phyloP scores from a whole-genome alignment of 2,888 invertebrate species.

The Athripsodes cinereus region DNA sequence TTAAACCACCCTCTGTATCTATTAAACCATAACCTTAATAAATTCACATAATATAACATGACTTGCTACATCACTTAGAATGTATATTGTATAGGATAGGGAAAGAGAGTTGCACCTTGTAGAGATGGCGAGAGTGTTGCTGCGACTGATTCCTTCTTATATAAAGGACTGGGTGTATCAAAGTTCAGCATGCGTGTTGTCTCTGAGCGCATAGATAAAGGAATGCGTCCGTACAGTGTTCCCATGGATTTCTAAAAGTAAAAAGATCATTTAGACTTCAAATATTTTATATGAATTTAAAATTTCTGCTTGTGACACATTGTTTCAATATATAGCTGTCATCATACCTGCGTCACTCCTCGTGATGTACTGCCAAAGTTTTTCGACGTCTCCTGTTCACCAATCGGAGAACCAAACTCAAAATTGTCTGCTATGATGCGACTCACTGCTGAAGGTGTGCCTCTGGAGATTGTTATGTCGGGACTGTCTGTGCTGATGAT shows the following conservation, averaged over 20 bases:
- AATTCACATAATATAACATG: too few species aligned
- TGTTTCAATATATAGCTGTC: too few species aligned
- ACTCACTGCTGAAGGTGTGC: slow-evolving; percentile 3
- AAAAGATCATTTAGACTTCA: too few species aligned
- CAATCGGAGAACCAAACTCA: slow-evolving; percentile 43
- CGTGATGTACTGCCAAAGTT: slow-evolving; percentile 29
- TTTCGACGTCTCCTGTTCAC: slow-evolving; percentile 43
- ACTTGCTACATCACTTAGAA: too few species aligned
- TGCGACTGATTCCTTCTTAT: neutral
- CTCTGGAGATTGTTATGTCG: slow-evolving; percentile 32
- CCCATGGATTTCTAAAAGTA: neutral
- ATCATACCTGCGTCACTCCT: too few species aligned
- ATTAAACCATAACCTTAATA: too few species aligned
- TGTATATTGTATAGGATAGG: too few species aligned
- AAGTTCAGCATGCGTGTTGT: slow-evolving; percentile 43
- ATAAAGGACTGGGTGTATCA: slow-evolving; percentile 29
- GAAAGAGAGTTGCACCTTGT: too few species aligned
- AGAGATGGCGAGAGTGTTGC: neutral
- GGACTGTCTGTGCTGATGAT: slow-evolving; percentile 49
- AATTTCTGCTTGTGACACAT: too few species aligned
- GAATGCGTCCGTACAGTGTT: neutral
- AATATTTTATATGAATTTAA: too few species aligned
- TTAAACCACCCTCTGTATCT: too few species aligned
- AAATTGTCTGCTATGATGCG: slow-evolving; percentile 35
- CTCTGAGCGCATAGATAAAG: slow-evolving; percentile 19